phyloP scores from a whole-genome alignment of 2,797 vertebrate species.

The Gallinago solitaria region DNA sequence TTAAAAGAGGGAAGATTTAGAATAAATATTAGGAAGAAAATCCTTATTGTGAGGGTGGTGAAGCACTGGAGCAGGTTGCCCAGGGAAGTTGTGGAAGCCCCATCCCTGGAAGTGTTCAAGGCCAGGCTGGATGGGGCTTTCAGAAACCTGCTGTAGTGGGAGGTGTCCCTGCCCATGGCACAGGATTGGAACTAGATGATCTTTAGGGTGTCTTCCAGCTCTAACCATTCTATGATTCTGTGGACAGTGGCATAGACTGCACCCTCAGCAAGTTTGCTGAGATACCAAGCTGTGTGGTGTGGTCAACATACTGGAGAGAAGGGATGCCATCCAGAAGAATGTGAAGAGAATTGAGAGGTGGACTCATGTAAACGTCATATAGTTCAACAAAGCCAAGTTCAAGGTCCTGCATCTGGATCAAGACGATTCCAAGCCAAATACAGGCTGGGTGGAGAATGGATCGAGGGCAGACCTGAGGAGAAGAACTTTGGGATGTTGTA shows the following conservation, averaged over 20 bases:
- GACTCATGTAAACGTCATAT: background rate
- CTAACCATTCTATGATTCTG: too few relatives aligned
- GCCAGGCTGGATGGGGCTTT: too few relatives aligned
- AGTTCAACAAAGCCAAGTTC: background rate
- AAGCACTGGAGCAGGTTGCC: too few relatives aligned
- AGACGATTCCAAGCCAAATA: background rate
- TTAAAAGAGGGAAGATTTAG: too few relatives aligned
- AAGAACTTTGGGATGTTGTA: background rate
- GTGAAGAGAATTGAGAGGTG: background rate
- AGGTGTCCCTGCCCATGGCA: background rate
- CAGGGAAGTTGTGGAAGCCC: too few relatives aligned
- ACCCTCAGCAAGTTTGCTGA: too few relatives aligned
- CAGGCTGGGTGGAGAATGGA: background rate
- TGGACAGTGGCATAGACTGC: too few relatives aligned
- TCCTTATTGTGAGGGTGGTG: too few relatives aligned
- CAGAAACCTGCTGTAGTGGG: background rate
- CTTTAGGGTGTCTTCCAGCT: too few relatives aligned
- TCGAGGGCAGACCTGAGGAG: background rate
- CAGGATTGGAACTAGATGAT: background rate
- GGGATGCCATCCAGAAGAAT: background rate
- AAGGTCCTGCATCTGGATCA: background rate
- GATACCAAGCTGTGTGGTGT: too few relatives aligned
- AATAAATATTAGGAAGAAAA: too few relatives aligned
- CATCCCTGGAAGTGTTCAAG: too few relatives aligned
- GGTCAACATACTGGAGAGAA: background rate